phyloP scores from a whole-genome alignment of 2,888 invertebrate genomes.

The Sphecodes monilicornis region DNA sequence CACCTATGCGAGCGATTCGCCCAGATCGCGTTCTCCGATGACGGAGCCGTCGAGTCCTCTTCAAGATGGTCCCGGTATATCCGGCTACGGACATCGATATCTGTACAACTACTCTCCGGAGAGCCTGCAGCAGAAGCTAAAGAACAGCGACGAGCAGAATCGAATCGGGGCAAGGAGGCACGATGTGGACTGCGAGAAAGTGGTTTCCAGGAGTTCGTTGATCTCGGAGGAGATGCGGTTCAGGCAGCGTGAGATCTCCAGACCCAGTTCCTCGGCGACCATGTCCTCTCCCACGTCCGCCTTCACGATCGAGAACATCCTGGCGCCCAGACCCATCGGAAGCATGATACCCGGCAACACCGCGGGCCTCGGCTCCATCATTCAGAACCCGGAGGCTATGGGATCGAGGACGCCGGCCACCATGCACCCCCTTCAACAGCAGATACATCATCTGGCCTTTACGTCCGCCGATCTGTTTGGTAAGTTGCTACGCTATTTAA shows the following conservation, averaged over 20 bases:
- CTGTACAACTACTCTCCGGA: slow-evolving; percentile 79
- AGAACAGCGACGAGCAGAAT: slow-evolving; percentile 60
- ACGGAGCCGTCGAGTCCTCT: slow-evolving; percentile 81
- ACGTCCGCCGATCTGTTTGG: slow-evolving; percentile 91
- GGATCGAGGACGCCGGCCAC: slow-evolving; percentile 75
- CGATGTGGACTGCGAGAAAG: slow-evolving; percentile 70
- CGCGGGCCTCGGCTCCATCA: slow-evolving; percentile 65
- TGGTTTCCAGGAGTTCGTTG: slow-evolving; percentile 72
- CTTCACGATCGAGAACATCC: slow-evolving; percentile 94
- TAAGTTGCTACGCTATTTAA: slow-evolving; percentile 83
- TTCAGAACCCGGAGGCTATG: slow-evolving; percentile 69
- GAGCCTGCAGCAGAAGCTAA: slow-evolving; percentile 72
- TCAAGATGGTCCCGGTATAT: slow-evolving; percentile 76
- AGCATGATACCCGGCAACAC: slow-evolving; percentile 82
- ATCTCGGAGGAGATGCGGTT: slow-evolving; percentile 72
- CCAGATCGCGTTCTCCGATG: slow-evolving; percentile 82
- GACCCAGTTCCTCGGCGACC: slow-evolving; percentile 83
- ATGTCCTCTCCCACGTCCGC: slow-evolving; percentile 87
- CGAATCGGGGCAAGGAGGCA: slow-evolving; percentile 62
- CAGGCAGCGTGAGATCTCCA: slow-evolving; percentile 67
- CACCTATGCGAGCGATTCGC: slow-evolving; percentile 80
- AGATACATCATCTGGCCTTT: slow-evolving; percentile 83
- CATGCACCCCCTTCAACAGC: slow-evolving; percentile 82
- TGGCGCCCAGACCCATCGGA: slow-evolving; percentile 89
- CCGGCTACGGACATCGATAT: slow-evolving; percentile 75